Conservation (phyloP, 2,797 vertebrate species). For the Hydrocynus forskahlii region DNA sequence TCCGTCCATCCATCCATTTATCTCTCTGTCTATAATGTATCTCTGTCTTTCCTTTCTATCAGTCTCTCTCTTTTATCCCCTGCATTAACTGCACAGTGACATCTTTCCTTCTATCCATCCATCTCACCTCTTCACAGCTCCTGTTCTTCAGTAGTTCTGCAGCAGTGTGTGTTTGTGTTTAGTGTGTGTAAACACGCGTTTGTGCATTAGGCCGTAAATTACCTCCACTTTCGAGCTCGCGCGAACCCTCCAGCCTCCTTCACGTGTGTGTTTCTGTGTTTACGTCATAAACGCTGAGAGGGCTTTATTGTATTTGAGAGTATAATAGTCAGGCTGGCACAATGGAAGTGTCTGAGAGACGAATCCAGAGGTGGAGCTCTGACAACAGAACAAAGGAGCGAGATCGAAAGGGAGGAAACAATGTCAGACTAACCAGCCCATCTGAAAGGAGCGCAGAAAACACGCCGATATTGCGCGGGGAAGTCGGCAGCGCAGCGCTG, state of each 20-base stretch:
- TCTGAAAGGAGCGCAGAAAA: constrained; percentile 14
- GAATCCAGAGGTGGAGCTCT: constrained; percentile 29
- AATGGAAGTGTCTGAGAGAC: constrained; percentile 30
- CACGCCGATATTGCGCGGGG: constrained; percentile 4
- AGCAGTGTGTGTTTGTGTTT: background rate
- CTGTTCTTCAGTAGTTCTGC: background rate
- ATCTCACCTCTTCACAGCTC: background rate
- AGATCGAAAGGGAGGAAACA: constrained; percentile 32
- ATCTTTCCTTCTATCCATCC: background rate
- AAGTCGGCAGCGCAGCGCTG: constrained; percentile 8
- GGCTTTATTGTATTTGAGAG: constrained; percentile 26
- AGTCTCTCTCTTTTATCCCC: no score
- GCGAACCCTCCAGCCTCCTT: background rate
- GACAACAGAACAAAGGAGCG: constrained; percentile 44
- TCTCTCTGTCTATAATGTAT: no score
- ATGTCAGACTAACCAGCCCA: constrained; percentile 34
- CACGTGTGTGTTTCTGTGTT: constrained; percentile 20
- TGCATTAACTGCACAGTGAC: no score
- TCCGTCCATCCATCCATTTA: constrained; percentile 4
- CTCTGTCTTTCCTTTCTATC: no score
- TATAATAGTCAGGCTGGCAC: constrained; percentile 36
- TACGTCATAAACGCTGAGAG: constrained; percentile 25
- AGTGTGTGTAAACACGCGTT: background rate
- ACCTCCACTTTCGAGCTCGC: background rate
- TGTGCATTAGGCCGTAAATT: background rate